These are phyloP conservation scores for Esox niger DNA, from an alignment of 2,113 vertebrate species.

Conservation along the genomic window DNA sequence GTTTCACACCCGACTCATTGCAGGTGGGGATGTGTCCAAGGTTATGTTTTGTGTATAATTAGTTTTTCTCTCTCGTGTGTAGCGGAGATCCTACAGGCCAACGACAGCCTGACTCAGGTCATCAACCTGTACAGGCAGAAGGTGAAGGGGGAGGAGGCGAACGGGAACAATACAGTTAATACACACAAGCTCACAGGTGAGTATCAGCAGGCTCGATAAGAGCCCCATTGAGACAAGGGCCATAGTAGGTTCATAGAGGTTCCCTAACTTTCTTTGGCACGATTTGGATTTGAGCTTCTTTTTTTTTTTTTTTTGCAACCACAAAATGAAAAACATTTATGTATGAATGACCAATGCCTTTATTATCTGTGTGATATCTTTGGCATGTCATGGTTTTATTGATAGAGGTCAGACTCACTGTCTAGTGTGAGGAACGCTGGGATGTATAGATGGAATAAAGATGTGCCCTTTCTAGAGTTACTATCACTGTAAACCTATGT, in stretches of 20 bases:
- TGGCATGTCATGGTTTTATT: too few relatives aligned
- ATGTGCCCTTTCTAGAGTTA: neutral
- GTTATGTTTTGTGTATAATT: neutral
- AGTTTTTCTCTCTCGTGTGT: constrained; percentile 16
- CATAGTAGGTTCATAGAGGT: too few relatives aligned
- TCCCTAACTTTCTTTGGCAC: too few relatives aligned
- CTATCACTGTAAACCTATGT: neutral
- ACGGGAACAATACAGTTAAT: constrained; percentile 75
- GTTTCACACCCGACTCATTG: neutral
- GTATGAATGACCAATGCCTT: too few relatives aligned
- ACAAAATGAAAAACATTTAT: too few relatives aligned
- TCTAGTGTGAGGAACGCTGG: neutral
- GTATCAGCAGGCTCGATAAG: neutral
- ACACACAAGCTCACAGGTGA: constrained; percentile 73
- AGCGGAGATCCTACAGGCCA: constrained; percentile 98
- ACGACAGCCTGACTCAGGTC: constrained; percentile 95
- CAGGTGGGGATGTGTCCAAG: too few relatives aligned
- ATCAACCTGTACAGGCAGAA: constrained; percentile 95
- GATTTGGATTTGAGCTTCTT: too few relatives aligned
- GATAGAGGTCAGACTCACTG: too few relatives aligned
- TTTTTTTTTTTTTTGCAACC: too few relatives aligned
- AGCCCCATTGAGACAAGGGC: neutral
- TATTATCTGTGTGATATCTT: too few relatives aligned
- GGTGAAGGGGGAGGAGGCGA: constrained; percentile 91
- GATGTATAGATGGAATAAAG: neutral